Base-by-base conservation (phyloP, 2,113 vertebrate species). In the Gambusia holbrooki region DNA sequence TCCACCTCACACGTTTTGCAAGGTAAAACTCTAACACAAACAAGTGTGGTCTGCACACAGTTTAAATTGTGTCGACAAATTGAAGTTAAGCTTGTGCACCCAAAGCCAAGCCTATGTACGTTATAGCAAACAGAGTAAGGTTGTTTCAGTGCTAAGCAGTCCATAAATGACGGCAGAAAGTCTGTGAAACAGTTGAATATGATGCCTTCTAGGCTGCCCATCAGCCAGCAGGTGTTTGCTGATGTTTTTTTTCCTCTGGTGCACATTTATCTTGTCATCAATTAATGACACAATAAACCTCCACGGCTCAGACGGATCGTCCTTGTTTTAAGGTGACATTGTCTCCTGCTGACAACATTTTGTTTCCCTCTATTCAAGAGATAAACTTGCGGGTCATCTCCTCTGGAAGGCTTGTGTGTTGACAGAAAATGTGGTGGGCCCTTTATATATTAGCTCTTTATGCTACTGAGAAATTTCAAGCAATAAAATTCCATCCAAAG, bases 1-100 rank as follows among this genome's bases (percentile, higher is more conserved):
- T 89, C 94, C 27, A 95, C 92, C 22, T 95, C 93, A 10, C 96
- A 97, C 81, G 96, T 95, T 4, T 95, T 94, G 12, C 96, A 96
- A 95, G 97, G 98, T 99, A 73, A 65, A 48, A 14, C 73, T 15
- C 32, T 27, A 37, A 54, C 42, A 40, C 35, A 3, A 4, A 17
- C 17, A n/a, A 58, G 51, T 7, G 22, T 58, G 25, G 25, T 58
- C 19, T 48, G 45, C 45, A 48, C 45, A 48, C 5, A 58, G 51
- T 58, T n/a, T 10, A 58, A 51, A 25, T 51, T 25, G 19, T 5
- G 19, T 22, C 9, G 48, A 8, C 48, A 54, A 54, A 25, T 25
- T 54, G 19, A 25, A 22, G 48, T 54, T 19, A 7, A 6, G 48
- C 48, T 54, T 0, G 19, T 19, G 19, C 17, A 25, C 48, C 40